Evolutionary conservation across 2,888 invertebrate species (phyloP), one percentile per base, ranked within the genome.

Genomic region (Caenorhabditis sp.): DNA sequence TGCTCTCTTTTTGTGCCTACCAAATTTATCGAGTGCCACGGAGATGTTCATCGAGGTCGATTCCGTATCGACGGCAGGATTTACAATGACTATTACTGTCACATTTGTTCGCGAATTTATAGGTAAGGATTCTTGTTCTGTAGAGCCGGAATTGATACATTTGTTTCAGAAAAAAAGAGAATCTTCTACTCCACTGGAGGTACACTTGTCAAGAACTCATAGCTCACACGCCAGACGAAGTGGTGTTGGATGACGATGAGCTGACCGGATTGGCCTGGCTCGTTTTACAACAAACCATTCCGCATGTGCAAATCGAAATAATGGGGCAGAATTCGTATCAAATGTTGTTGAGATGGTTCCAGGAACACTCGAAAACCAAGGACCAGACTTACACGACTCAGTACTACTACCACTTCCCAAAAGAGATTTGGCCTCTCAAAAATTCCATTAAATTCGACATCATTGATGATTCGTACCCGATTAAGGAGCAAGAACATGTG

Each of bases 1-100:
- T 76, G 76, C 35, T 40, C 53, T 55, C 32, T 67, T 0, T 8
- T 11, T 0, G 60, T 76, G 3, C 76, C 76, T 4, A 67, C 26
- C 8, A 76, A 76, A 15, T 67, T 55, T 6, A 5, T 76, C 3
- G 76, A 76, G 28, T 67, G 67, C 20, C 76, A 76, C 22, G 76
- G 76, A 67, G 67, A 76, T 35, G 76, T 76, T 13, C 76, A 76
- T 61, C 76, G 76, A 44, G 76, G 76, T 1, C 9, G 76, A 6
- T 68, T 35, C 40, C 26, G 76, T 15, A 76, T 76, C 18, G 76
- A 76, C 15, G 67, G 67, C 11, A 11, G 6, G 5, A 67, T 76
- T 22, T 61, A 76, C 22, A 61, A 61, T 5, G 61, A 76, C 0
- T 60, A 61, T 55, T 76, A 51, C 18, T 76, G 76, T 40, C 76